Evolutionary conservation across 2,797 vertebrate species (phyloP), one percentile per base, ranked within the genome.

Genomic region (Chrosomus eos): DNA sequence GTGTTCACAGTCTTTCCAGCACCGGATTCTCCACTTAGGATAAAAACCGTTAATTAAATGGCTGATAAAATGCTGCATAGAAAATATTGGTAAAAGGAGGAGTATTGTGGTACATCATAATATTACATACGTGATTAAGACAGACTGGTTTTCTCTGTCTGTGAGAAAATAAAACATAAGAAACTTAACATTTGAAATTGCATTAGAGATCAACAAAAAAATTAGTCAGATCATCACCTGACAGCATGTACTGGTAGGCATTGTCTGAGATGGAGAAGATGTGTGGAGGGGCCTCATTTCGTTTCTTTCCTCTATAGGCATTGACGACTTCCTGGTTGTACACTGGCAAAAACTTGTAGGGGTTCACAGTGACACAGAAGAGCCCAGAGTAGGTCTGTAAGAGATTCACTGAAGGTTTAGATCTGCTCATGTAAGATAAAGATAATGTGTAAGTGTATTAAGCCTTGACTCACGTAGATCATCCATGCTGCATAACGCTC

Each of bases 1-100:
- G 95, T 96, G 90, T 96, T 96, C 81, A 96, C 95, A 0, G 95
- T 96, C 92, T 96, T 96, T 58, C 95, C 95, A 10, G 95, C 95
- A 72, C 95, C 95, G 0, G 95, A 96, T 94, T 96, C 95, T 92
- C 95, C 95, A 0, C 96, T 97, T 89, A 23, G 0, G 26, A 79
- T 33, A 82, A 31, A 86, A 87, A 77, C 1, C 1, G 14, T 19
- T 9, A 1, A 28, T 60, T 60, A 10, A 26, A 77, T 26, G 14
- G 1, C 53, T 40, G 7, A 60, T 26, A n/a, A 77, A 5, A 40
- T 23, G 43, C 7, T 45, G n/a, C 7, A 76, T 28, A 6, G n/a
- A 66, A 79, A 66, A 48, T n/a, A 55, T 75, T 7, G 19, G 8
- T 67, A 11, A 80, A 66, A 33, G 26, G 23, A 40, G 23, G 13